phyloP scores from a whole-genome alignment of 2,797 vertebrate genomes.

The Phoeniculus purpureus region DNA sequence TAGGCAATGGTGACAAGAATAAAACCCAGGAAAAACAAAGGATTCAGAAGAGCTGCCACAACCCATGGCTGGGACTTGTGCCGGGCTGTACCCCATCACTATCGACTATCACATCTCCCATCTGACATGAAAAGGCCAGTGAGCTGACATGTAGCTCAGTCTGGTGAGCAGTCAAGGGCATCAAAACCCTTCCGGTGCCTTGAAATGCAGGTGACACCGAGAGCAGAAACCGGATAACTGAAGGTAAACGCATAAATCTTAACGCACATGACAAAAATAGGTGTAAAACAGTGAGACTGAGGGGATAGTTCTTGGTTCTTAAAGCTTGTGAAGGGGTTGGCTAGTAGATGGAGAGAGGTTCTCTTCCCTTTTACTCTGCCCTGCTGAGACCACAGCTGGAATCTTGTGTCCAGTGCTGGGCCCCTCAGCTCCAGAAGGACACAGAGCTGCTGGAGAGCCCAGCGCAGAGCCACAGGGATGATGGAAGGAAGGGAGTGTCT shows the following conservation, averaged over 20 bases:
- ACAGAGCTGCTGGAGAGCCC: no score
- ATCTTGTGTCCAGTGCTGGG: no score
- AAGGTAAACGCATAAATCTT: not conserved
- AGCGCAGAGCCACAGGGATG: no score
- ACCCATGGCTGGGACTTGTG: not conserved
- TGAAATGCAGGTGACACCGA: not conserved
- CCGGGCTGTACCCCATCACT: not conserved
- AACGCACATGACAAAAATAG: not conserved
- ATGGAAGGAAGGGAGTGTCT: no score
- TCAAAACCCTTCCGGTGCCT: not conserved
- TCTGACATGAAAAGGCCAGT: not conserved
- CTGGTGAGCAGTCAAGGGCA: not conserved
- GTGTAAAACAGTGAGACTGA: not conserved
- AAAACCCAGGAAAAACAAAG: slow-evolving; percentile 27
- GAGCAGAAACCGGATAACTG: not conserved
- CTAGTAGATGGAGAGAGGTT: no score
- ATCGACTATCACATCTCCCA: not conserved
- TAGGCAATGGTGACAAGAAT: not conserved
- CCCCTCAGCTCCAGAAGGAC: no score
- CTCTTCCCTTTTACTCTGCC: no score
- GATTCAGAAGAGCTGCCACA: slow-evolving; percentile 10
- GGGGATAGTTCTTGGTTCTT: no score
- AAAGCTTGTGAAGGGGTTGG: no score
- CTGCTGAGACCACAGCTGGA: no score
- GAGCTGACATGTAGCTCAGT: not conserved